Base-by-base conservation (phyloP, 2,888 invertebrate genomes). In the Podabrus alpinus region DNA sequence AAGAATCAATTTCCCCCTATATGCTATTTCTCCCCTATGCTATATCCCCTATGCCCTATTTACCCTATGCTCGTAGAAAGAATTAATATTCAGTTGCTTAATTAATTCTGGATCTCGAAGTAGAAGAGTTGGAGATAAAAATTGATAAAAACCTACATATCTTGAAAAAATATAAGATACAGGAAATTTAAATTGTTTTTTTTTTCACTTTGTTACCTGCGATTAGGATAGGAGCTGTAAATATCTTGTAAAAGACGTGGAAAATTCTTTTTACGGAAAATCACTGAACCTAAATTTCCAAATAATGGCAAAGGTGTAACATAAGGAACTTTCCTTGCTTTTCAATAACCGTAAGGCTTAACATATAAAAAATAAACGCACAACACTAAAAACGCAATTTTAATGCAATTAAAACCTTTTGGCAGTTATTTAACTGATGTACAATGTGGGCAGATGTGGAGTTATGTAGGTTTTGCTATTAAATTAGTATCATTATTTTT, bases 211-310 rank as follows among this genome's bases (percentile, higher is more conserved):
- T n/a, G 3, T 13, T 15, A 59, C 59, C 59, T 59, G 2, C 5
- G 2, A 15, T 59, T 59, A 3, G 59, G 59, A 59, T 59, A 59
- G 2, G 13, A 2, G 15, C 5, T 59, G 59, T 59, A 59, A 59
- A 59, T 59, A 59, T 59, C 59, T 59, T 59, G 59, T 15, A 13
- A 59, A 3, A 59, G 3, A 15, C 5, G 5, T 59, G 59, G n/a
- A 5, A 59, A 59, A 59, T 13, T n/a, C 3, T 2, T 13, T 15
- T 59, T 59, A 3, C 59, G 13, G 3, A 59, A 59, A 59, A 59
- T 59, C 13, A n/a, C 15, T 15, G 59, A 3, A 2, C 59, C 59
- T 13, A 59, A n/a, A 59, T 71, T 84, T 84, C 60, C 81, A 80
- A 7, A 80, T 77, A 59, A 59, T 13, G 15, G 15, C 59, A 2